Evolutionary conservation across 1,140 invertebrate genomes (phyloP), one percentile per base, ranked within the genome.

Genomic region (Brachionus asplanchnoidis): DNA sequence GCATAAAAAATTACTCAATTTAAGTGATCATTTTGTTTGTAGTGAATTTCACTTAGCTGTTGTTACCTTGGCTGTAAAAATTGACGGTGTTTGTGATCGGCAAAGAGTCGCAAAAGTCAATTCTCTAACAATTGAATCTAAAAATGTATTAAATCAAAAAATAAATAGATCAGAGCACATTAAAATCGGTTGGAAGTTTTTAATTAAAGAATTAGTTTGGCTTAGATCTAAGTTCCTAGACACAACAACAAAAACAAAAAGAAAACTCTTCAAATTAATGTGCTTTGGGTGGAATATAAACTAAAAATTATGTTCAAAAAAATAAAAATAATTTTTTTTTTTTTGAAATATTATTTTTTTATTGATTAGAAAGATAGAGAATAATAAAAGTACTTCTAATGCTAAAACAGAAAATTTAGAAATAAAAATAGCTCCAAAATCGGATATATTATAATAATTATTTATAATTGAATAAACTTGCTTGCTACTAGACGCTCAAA

Each of bases 321-420:
- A 28, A 26, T 28, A 17, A 68, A n/a, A 68, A 68, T 32, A 32
- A 32, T 68, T 68, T 68, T 68, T 36, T 68, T 68, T 68, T 68
- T 68, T 68, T 68, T 68, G 66, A 68, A 68, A 68, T 68, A 68
- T 68, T 68, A 68, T 68, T 32, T 68, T 66, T 68, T 68, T 68
- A 68, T 68, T 68, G 66, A 68, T 68, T 68, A 32, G 26, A 68
- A 68, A 68, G 66, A 68, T 68, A 68, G 66, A 68, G n/a, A n/a
- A n/a, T n/a, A 40, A 68, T 2, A 32, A 40, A 68, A 68, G 32
- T 68, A 40, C 66, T 68, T 28, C 66, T 28, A 68, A 68, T 32
- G 53, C 53, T 60, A 60, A n/a, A 20, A 60, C 6, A 60, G 5
- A 60, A 60, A 60, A 20, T 60, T 60, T 8, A n/a, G 8, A 68